Evolutionary conservation across 2,888 invertebrate genomes (phyloP).

Genomic region (Dusona sp.): DNA sequence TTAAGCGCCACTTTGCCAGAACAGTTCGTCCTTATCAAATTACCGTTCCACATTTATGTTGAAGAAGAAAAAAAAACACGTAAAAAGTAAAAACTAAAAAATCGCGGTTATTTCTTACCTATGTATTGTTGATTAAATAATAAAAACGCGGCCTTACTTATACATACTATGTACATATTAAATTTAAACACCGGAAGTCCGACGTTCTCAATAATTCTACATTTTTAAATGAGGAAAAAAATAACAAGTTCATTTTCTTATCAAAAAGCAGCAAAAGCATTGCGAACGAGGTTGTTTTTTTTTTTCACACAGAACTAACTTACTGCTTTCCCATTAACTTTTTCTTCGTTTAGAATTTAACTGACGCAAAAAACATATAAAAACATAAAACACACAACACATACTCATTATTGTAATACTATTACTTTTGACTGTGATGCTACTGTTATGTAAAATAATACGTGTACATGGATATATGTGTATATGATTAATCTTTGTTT

Average conservation of each 20-base stretch:
- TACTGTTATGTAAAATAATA: constrained; percentile 73
- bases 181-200: constrained; percentile 35
- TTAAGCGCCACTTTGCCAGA: constrained; percentile 25
- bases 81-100: background rate
- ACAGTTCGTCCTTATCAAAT: constrained; percentile 66
- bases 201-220: background rate
- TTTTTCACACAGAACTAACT: background rate
- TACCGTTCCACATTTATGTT: constrained; percentile 61
- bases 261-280: background rate
- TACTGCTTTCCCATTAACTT: constrained; percentile 18
- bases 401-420: constrained; percentile 75
- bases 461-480: constrained; percentile 72
- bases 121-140: constrained; percentile 58
- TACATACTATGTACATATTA: constrained; percentile 63
- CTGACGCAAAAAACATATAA: constrained; percentile 20
- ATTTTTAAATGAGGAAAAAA: background rate
- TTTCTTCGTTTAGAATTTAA: constrained; percentile 56
- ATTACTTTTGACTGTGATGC: constrained; percentile 82
- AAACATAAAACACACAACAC: constrained; percentile 46
- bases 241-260: background rate
- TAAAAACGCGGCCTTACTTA: constrained; percentile 70
- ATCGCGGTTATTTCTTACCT: constrained; percentile 9
- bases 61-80: background rate
- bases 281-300: background rate
- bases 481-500: constrained; percentile 48